Evolutionary conservation across 2,888 invertebrate genomes (phyloP), one percentile per base, ranked within the genome.

Genomic region (Papilio demoleus): DNA sequence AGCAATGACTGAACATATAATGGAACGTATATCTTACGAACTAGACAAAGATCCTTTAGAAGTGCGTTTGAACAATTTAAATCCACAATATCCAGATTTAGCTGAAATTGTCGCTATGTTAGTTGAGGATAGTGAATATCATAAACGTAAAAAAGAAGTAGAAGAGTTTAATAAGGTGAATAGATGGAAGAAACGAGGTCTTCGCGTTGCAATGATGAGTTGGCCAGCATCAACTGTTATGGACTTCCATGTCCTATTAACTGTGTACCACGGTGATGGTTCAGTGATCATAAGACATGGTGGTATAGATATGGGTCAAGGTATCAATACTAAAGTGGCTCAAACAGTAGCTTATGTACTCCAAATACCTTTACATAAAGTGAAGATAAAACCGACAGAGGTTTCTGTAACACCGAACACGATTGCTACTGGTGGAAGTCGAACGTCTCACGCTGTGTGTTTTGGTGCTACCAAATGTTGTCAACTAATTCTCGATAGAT

Each of bases 231-330:
- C 68, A 8, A 66, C 67, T 19, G 5, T 73, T 4, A 60, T 68
- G n/a, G 75, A 76, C 68, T 67, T 60, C 62, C 42, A 68, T 12
- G 62, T 71, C 14, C n/a, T 70, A 34, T 65, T 72, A 36, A 47
- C 72, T 17, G 75, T 74, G 91, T 96, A 94, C 78, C 94, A 94
- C 42, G 89, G 92, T 0, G 95, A 95, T 81, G 95, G 94, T 1
- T 93, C 94, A 0, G 95, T 97, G 0, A 90, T 93, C 0, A 88
- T 96, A 19, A 87, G 93, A 1, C 95, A 96, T 74, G 94, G 94
- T 12, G 95, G 95, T 4, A 86, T 94, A 65, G 95, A 95, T 88
- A 93, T 94, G 81, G 96, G 96, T 0, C 97, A 97, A 90, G 97
- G 96, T 6, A 92, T 96, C 62, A 95, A 96, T 72, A 96, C 96